Conservation (phyloP, 2,797 vertebrate species). For the Typhlichthys subterraneus region DNA sequence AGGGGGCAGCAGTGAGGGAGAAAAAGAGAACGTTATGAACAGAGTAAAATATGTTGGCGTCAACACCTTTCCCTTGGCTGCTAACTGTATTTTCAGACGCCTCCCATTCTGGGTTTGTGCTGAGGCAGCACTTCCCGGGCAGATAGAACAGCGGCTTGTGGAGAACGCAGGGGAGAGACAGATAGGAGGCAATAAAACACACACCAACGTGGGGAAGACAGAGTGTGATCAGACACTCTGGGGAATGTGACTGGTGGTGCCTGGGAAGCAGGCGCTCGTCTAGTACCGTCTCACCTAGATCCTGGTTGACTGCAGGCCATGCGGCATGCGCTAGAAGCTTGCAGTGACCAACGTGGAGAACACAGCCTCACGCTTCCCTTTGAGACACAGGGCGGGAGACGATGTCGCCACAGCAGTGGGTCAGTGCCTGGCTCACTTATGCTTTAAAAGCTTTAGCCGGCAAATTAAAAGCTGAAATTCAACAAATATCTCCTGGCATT, state of each 20-base stretch:
- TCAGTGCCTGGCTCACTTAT: slow-evolving; percentile 21
- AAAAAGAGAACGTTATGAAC: not conserved
- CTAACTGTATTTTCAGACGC: slow-evolving; percentile 38
- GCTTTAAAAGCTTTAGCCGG: not conserved
- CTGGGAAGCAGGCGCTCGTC: slow-evolving; percentile 8
- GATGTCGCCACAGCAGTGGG: slow-evolving; percentile 21
- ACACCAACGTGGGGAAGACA: slow-evolving; percentile 4
- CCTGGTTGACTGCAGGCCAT: slow-evolving; percentile 18
- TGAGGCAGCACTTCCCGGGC: slow-evolving; percentile 43
- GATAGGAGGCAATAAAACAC: slow-evolving; percentile 23
- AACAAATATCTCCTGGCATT: too few species aligned
- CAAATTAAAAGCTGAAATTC: too few species aligned
- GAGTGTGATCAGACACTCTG: slow-evolving; percentile 2
- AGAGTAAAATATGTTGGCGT: slow-evolving; percentile 14
- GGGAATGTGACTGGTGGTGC: not conserved
- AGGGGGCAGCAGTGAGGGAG: slow-evolving; percentile 7
- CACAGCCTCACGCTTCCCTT: slow-evolving; percentile 23
- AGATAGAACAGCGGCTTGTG: not conserved
- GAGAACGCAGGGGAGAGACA: slow-evolving; percentile 4
- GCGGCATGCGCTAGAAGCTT: slow-evolving; percentile 20
- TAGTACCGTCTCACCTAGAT: not conserved
- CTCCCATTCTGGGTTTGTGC: slow-evolving; percentile 40
- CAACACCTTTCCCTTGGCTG: slow-evolving; percentile 18
- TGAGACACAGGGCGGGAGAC: slow-evolving; percentile 26
- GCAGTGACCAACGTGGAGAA: slow-evolving; percentile 34